Evolutionary conservation across 2,797 vertebrate genomes (phyloP), one percentile per base, ranked within the genome.

Genomic region (Mus spretus): DNA sequence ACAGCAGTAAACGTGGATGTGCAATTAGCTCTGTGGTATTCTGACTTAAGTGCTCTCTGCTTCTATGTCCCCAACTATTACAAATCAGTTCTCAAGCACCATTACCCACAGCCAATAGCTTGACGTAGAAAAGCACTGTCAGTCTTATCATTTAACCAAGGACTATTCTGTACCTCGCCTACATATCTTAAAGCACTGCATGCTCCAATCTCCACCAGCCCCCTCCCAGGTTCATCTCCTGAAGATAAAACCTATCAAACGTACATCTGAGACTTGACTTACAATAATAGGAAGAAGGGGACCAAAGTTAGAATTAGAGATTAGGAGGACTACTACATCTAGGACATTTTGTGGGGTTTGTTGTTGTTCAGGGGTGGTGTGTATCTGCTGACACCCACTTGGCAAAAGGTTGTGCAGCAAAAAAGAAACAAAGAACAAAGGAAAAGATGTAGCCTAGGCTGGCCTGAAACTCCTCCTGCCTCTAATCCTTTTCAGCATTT

Each of bases 171-270:
- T 61, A 34, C 6, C 3, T 85, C 87, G 57, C 55, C 84, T 40
- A 26, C 31, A 12, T 34, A 81, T 53, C 90, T 90, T 67, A 96
- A 93, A 59, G 20, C 47, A 83, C 55, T 59, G 31, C 12, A 70
- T 20, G n/a, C 26, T 91, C 24, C 85, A 55, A 91, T 50, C 47
- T 53, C 93, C 84, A 80, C 94, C 86, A 84, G 31, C n/a, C 24
- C 37, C 83, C 22, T 67, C 28, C 12, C 70, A 83, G 15, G 67
- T 77, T 89, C 55, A 79, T 96, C 92, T 72, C 89, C 93, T 90
- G 87, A 92, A 97, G 37, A 95, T 72, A 90, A 97, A 85, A n/a
- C 13, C 37, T 90, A 72, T 83, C 82, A 96, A 93, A 90, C 57
- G 59, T 47, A 47, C 80, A 19, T 63, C 85, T 94, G 37, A 85